Evolutionary conservation across 2,113 vertebrate genomes (phyloP).

Genomic region (Condylura cristata): DNA sequence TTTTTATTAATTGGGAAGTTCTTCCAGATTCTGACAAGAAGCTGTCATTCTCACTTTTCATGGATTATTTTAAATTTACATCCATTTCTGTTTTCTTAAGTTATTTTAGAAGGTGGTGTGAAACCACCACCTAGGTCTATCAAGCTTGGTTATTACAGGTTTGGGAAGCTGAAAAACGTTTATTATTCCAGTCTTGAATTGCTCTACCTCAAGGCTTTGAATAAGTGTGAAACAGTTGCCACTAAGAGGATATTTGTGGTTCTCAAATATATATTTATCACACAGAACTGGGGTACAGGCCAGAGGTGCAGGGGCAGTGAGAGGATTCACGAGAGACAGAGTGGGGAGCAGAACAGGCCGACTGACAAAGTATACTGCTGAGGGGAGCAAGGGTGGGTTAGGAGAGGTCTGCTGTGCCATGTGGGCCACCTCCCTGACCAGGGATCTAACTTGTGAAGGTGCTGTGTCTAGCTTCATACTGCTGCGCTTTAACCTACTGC

Average conservation of each 20-base stretch:
- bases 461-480: no score
- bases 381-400: no score
- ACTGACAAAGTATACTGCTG: no score
- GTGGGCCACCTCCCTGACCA: no score
- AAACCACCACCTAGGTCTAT: background rate
- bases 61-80: background rate
- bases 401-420: no score
- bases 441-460: no score
- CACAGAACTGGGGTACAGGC: no score
- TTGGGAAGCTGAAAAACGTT: background rate
- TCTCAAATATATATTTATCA: no score
- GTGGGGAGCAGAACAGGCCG: no score
- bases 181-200: background rate
- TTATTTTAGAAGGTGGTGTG: background rate
- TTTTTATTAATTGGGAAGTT: background rate
- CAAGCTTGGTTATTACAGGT: background rate
- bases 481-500: no score
- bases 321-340: no score
- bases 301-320: no score
- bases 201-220: background rate
- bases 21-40: background rate
- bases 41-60: background rate
- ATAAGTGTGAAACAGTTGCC: background rate
- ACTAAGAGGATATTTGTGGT: background rate
- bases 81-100: background rate